Evolutionary conservation across 2,113 vertebrate species (phyloP).

Genomic region (Prochilodus magdalenae): DNA sequence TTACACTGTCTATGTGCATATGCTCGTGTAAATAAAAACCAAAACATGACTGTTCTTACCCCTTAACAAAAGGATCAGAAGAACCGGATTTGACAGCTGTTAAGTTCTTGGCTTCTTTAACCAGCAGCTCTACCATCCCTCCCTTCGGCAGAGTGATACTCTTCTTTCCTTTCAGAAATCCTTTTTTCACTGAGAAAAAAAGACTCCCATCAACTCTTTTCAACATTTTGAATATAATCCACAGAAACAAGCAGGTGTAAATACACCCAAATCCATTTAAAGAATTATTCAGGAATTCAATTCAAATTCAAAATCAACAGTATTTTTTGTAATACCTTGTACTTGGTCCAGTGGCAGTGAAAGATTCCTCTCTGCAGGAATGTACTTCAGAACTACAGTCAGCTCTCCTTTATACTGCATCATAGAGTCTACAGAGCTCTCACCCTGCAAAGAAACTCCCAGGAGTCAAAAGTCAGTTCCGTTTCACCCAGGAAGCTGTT

Average conservation of each 20-base stretch:
- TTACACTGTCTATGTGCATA: neutral
- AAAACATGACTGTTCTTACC: slow-evolving; percentile 74
- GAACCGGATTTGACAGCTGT: slow-evolving; percentile 94
- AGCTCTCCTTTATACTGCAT: slow-evolving; percentile 96
- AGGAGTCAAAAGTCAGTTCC: slow-evolving; percentile 93
- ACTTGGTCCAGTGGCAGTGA: slow-evolving; percentile 83
- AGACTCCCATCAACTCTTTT: no score
- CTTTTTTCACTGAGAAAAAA: slow-evolving; percentile 88
- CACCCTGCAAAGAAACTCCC: slow-evolving; percentile 87
- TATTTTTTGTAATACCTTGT: slow-evolving; percentile 79
- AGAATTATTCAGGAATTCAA: no score
- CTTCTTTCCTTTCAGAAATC: slow-evolving; percentile 86
- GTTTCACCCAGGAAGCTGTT: slow-evolving; percentile 97
- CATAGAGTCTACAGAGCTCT: slow-evolving; percentile 76
- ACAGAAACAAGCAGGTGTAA: no score
- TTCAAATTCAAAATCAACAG: neutral
- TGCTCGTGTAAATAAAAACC: no score
- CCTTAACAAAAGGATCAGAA: slow-evolving; percentile 96
- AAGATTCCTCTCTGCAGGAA: slow-evolving; percentile 87
- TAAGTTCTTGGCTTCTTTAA: slow-evolving; percentile 97
- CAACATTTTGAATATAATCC: no score
- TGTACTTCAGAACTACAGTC: slow-evolving; percentile 90
- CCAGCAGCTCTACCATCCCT: slow-evolving; percentile 91
- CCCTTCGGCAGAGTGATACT: slow-evolving; percentile 81
- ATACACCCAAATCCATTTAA: no score